Evolutionary conservation across 2,113 vertebrate genomes (phyloP), one percentile per base, ranked within the genome.

Genomic region (Pterocles burchelli): DNA sequence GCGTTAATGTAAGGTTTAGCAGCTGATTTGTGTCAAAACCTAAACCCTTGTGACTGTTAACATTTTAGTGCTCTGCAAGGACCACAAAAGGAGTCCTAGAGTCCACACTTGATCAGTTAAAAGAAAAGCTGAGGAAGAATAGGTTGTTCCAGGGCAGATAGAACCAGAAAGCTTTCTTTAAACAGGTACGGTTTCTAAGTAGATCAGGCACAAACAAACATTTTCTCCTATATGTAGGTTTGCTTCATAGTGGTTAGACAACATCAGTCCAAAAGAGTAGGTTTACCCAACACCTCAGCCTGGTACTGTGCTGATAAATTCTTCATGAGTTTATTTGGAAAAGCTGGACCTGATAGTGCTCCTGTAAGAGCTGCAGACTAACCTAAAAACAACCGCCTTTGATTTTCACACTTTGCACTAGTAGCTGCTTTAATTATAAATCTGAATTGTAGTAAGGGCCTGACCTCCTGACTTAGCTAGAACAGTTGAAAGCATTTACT

Each of bases 401-500:
- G 58, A 73, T 51, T 75, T 94, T 90, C 77, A 63, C n/a, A 54
- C 57, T 80, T 11, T 65, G 70, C 52, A 68, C n/a, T n/a, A 89
- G 79, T 81, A 95, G 88, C 78, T 71, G 67, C 70, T 83, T 91
- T 81, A 81, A 74, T 73, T 83, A 90, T 41, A 90, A 96, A 71
- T n/a, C 54, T 52, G 75, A 85, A 58, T 62, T 82, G 77, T 55
- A 96, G 52, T 84, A 95, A 89, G 55, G 79, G 72, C 86, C 80
- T 71, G 21, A 51, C 68, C 95, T 95, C 48, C 78, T 91, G 36
- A 36, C 71, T 90, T 75, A 54, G 65, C 51, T 75, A 0, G 66
- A 73, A 70, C 70, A 88, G 62, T 25, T 73, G 43, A 73, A 93
- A 96, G 67, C 70, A 49, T 88, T 96, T 96, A 94, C 97, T 98